phyloP scores from a whole-genome alignment of 2,113 vertebrate species.

The Dromas ardeola region DNA sequence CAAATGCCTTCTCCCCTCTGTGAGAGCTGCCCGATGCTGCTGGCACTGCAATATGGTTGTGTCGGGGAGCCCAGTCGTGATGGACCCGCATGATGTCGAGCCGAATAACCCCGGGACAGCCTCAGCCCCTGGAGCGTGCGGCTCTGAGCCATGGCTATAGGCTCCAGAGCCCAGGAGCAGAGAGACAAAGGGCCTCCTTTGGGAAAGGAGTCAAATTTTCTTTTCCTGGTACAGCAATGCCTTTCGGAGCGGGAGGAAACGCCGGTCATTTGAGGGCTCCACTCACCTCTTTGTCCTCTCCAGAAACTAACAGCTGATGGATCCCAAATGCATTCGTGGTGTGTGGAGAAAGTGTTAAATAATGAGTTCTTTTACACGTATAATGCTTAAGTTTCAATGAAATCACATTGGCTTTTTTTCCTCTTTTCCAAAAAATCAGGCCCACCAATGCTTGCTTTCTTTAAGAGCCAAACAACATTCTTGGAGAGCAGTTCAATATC shows the following conservation, averaged over 20 bases:
- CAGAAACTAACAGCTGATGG: neutral
- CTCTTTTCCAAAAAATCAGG: neutral
- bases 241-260: neutral
- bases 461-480: conserved; percentile 68
- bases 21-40: neutral
- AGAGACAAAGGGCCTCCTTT: neutral
- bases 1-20: neutral
- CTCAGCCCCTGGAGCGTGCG: rapidly evolving
- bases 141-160: rapidly evolving
- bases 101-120: neutral
- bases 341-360: conserved; percentile 35
- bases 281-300: neutral
- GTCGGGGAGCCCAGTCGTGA: rapidly evolving
- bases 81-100: rapidly evolving
- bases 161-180: neutral
- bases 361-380: conserved; percentile 30
- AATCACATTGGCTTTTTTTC: conserved; percentile 34
- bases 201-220: neutral
- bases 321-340: neutral
- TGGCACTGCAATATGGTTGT: rapidly evolving
- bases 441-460: conserved; percentile 59
- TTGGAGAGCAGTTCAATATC: conserved; percentile 65
- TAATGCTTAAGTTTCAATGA: conserved; percentile 36
- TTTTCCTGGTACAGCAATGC: neutral
- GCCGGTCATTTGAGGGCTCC: neutral